Evolutionary conservation across 2,113 vertebrate species (phyloP).

Genomic region (Canis aureus): DNA sequence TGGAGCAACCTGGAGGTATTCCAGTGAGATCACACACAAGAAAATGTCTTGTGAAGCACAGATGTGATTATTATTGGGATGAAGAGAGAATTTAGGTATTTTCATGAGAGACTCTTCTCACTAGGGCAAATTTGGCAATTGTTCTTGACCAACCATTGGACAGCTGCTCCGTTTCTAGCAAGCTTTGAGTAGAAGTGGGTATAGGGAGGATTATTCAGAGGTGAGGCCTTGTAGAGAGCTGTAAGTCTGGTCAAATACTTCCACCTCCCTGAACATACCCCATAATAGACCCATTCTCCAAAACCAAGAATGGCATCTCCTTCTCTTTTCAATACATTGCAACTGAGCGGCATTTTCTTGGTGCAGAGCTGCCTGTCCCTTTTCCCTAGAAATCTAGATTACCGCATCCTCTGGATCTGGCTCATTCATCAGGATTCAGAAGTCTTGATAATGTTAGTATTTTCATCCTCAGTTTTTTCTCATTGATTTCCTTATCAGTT

Average conservation of each 20-base stretch:
- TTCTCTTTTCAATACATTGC: neutral
- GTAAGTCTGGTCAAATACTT: neutral
- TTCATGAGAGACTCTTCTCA: neutral
- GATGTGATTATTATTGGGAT: neutral
- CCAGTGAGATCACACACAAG: neutral
- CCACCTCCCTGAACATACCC: neutral
- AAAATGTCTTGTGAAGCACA: neutral
- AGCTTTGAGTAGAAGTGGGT: no score
- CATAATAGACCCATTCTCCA: neutral
- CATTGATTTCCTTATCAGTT: neutral
- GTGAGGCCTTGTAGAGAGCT: neutral
- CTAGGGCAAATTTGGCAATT: neutral
- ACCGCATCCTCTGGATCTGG: no score
- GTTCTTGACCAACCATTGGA: neutral
- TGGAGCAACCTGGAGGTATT: neutral
- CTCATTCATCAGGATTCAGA: neutral
- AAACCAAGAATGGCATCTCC: neutral
- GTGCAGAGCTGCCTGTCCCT: neutral
- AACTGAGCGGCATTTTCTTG: neutral
- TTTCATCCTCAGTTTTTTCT: neutral
- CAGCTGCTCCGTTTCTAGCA: neutral
- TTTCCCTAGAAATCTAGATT: neutral
- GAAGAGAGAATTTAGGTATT: neutral
- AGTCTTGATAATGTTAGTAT: neutral
- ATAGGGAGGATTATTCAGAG: neutral